phyloP scores from a whole-genome alignment of 2,797 vertebrate species.

The Scolopax rusticola region DNA sequence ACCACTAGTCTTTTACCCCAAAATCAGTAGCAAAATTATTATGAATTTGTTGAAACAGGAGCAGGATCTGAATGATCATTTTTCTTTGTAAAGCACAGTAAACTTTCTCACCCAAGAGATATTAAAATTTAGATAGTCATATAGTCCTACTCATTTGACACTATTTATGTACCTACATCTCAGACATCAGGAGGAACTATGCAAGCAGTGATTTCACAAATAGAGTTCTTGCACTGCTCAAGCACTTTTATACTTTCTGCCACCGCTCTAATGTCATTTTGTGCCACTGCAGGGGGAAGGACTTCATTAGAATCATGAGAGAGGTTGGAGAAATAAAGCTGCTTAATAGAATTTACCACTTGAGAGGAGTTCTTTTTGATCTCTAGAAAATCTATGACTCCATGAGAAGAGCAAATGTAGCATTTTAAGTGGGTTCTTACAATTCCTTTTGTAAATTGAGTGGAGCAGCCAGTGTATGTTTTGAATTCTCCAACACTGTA shows the following conservation, averaged over 20 bases:
- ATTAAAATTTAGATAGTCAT: background rate
- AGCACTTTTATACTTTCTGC: background rate
- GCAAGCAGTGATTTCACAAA: background rate
- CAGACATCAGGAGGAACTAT: background rate
- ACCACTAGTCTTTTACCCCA: background rate
- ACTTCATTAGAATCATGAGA: background rate
- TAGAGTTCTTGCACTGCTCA: background rate
- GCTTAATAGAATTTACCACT: background rate
- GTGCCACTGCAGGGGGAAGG: background rate
- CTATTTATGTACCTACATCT: background rate
- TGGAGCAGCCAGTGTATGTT: background rate
- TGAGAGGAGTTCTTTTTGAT: background rate
- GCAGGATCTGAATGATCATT: background rate
- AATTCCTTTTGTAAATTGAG: background rate
- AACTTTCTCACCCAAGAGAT: background rate
- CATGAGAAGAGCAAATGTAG: background rate
- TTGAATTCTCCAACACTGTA: background rate
- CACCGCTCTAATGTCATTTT: background rate
- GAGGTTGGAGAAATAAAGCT: background rate
- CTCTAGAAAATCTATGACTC: background rate
- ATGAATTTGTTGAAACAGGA: background rate
- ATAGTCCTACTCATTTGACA: too few species aligned
- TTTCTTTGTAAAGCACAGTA: background rate
- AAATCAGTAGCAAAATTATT: background rate
- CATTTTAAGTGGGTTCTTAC: background rate